Evolutionary conservation across 1,140 invertebrate genomes (phyloP), one percentile per base, ranked within the genome.

Genomic region (Calephelis virginiensis): DNA sequence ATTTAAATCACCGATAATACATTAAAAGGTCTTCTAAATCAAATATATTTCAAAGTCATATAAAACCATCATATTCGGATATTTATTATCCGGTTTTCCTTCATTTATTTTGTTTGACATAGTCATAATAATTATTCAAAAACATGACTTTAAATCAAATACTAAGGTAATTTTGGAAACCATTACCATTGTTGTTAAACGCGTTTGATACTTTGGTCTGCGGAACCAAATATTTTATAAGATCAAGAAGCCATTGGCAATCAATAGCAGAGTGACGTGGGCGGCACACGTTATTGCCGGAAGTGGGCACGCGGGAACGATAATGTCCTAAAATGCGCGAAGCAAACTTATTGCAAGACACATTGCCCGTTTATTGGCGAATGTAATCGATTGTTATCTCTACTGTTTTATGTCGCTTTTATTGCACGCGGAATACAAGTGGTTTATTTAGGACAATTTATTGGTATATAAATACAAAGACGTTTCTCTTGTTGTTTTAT

Each of bases 241-340:
- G 50, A 11, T 10, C 14, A 10, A 28, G 14, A 56, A 17, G 10
- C 14, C 17, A 56, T 28, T 56, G 50, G 50, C 50, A 56, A 56
- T 56, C 50, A 56, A 28, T 56, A 17, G 37, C 9, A 37, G 7
- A 8, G 40, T 43, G 40, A 10, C 17, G 50, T 56, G 50, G 37
- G 17, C 50, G 17, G 50, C 50, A 11, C 50, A 28, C 14, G 14
- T 17, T 11, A 56, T 56, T 14, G 50, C 10, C 53, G 9, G 53
- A 56, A 56, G 53, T 56, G 53, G 53, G 53, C 53, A 56, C 53
- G 53, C 53, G 53, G 53, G 53, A 56, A 56, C 53, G 53, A 56
- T 53, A 53, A 53, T 13, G 14, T 53, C 50, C 50, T 53, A 53
- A 53, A 53, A 53, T 17, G 50, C 50, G 50, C 14, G 50, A 53